Percentiles rank a stretch among this genome's conserved stretches.
These are phyloP conservation scores for Epistrophe eligans DNA, from an alignment of 2,888 invertebrate genomes.

Conservation along the genomic window DNA sequence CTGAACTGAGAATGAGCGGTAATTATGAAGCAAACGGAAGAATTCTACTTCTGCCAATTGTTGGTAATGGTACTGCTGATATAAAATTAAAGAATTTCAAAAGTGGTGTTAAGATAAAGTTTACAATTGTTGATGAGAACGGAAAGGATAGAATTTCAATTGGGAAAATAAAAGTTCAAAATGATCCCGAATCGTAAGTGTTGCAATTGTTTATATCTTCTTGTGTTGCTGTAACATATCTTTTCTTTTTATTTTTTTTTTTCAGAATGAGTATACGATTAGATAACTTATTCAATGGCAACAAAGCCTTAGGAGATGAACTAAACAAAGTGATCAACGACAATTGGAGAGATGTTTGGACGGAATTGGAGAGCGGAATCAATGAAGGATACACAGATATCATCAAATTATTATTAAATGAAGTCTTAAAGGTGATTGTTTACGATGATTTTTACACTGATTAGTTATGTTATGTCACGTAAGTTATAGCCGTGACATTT, in stretches of 20 bases:
- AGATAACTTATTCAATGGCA: conserved; percentile 78
- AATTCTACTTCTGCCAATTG: conserved; percentile 82
- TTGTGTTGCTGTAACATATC: background rate
- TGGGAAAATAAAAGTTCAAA: conserved; percentile 74
- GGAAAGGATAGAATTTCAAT: conserved; percentile 67
- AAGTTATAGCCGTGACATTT: background rate
- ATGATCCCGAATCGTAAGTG: conserved; percentile 78
- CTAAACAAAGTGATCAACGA: conserved; percentile 79
- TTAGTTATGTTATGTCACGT: background rate
- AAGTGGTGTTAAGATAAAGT: conserved; percentile 73
- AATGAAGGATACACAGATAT: conserved; percentile 76
- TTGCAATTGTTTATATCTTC: background rate
- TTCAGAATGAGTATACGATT: conserved; percentile 78
- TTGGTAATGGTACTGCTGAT: conserved; percentile 80
- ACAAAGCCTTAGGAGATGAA: conserved; percentile 77
- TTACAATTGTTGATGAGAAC: conserved; percentile 46
- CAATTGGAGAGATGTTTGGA: conserved; percentile 80
- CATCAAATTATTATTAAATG: conserved; percentile 62
- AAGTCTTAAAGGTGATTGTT: conserved; percentile 75
- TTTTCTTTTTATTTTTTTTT: conserved; percentile 20
- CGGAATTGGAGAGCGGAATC: conserved; percentile 77
- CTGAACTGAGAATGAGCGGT: conserved; percentile 77
- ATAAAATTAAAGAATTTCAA: conserved; percentile 77
- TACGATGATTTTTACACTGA: conserved; percentile 79
- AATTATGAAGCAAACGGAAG: conserved; percentile 82